phyloP scores from a whole-genome alignment of 2,113 vertebrate genomes.

The Aramus guarauna region DNA sequence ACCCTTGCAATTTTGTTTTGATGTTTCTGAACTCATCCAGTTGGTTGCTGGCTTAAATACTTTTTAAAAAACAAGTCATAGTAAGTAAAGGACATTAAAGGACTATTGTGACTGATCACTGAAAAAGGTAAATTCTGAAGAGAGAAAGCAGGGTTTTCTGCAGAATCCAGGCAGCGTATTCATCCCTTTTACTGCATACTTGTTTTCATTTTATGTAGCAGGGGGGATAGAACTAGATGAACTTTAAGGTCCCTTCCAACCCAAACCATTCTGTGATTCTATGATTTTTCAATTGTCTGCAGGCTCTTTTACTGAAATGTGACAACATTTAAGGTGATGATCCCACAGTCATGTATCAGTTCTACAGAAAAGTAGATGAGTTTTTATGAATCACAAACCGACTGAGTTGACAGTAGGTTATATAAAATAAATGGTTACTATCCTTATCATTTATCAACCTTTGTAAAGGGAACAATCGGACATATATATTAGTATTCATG shows the following conservation, averaged over 20 bases:
- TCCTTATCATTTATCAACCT: neutral
- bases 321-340: neutral
- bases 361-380: neutral
- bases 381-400: neutral
- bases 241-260: too few relatives aligned
- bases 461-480: neutral
- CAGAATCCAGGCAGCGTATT: neutral
- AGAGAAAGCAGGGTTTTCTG: neutral
- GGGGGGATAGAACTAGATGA: too few relatives aligned
- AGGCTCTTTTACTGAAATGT: neutral
- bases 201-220: neutral
- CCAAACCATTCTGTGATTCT: too few relatives aligned
- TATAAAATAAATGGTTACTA: neutral
- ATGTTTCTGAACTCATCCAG: neutral
- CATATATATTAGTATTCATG: neutral
- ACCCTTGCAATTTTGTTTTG: neutral
- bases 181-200: neutral
- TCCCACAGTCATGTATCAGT: neutral
- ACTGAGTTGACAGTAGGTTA: neutral
- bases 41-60: neutral
- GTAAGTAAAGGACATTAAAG: neutral
- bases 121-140: neutral
- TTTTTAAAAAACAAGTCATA: neutral
- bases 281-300: neutral
- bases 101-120: rapidly evolving